Conservation (phyloP, 2,113 vertebrate genomes). For the Myanophis thanlyinensis region DNA sequence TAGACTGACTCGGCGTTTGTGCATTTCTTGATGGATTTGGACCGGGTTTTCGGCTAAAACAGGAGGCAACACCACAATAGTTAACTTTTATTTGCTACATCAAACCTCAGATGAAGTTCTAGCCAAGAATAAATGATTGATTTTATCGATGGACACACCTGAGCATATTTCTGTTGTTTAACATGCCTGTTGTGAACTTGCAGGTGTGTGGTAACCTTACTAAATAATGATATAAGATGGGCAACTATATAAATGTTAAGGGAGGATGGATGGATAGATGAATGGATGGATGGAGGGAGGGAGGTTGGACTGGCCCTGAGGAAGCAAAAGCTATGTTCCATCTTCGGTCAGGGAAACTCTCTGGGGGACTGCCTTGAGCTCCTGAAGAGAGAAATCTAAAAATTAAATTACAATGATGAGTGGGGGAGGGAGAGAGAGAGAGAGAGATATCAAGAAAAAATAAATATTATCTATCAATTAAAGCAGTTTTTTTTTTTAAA, state of each 20-base stretch:
- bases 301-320: neutral
- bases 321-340: neutral
- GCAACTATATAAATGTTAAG: neutral
- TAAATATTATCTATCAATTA: neutral
- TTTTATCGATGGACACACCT: neutral
- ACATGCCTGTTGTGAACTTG: neutral
- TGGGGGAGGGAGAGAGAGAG: too few species aligned
- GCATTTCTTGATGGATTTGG: too few species aligned
- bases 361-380: too few species aligned
- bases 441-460: too few species aligned
- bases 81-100: neutral
- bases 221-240: neutral
- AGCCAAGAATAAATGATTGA: neutral
- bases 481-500: neutral
- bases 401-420: too few species aligned
- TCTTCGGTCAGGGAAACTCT: neutral
- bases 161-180: neutral
- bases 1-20: too few species aligned
- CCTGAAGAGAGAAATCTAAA: neutral
- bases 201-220: neutral
- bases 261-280: too few species aligned
- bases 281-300: too few species aligned
- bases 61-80: neutral
- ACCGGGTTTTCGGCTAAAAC: too few species aligned
- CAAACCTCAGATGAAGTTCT: neutral